These are phyloP conservation scores for Lissonota sp. DNA, from an alignment of 2,888 invertebrate species.

Conservation along the genomic window DNA sequence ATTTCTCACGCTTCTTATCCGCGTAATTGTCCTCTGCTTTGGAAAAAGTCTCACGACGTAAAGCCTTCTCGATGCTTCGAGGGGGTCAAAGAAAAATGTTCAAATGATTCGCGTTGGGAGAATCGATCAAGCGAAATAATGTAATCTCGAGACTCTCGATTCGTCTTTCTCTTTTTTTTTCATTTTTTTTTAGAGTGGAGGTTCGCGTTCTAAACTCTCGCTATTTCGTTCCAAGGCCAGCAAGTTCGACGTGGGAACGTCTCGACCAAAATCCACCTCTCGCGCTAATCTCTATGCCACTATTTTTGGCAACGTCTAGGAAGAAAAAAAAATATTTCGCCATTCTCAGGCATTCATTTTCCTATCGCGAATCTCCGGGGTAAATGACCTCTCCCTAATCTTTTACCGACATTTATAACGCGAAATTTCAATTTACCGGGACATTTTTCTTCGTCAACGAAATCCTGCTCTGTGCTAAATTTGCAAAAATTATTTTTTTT, in stretches of 20 bases:
- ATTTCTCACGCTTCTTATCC: constrained; percentile 45
- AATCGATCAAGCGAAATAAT: constrained; percentile 15
- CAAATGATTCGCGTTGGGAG: constrained; percentile 16
- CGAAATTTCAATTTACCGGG: not conserved
- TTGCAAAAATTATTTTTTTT: not conserved
- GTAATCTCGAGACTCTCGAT: constrained; percentile 22
- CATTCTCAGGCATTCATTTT: too few relatives aligned
- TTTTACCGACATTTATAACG: too few relatives aligned
- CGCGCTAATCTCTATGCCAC: too few relatives aligned
- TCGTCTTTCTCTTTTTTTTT: constrained; percentile 1
- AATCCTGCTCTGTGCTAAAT: constrained; percentile 4
- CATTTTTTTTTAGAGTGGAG: too few relatives aligned
- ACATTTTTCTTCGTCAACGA: not conserved
- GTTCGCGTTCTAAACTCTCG: not conserved
- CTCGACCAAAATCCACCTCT: constrained; percentile 56
- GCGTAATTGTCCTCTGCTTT: too few relatives aligned
- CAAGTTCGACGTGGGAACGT: constrained; percentile 72
- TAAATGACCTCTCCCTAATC: too few relatives aligned
- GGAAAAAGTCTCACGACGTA: too few relatives aligned
- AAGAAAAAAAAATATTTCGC: too few relatives aligned
- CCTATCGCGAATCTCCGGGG: too few relatives aligned
- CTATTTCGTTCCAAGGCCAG: constrained; percentile 3
- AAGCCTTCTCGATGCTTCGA: too few relatives aligned
- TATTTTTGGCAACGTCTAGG: too few relatives aligned
- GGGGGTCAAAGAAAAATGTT: too few relatives aligned